Evolutionary conservation across 2,888 invertebrate species (phyloP).

Genomic region (Eudasyphora cyanicolor): DNA sequence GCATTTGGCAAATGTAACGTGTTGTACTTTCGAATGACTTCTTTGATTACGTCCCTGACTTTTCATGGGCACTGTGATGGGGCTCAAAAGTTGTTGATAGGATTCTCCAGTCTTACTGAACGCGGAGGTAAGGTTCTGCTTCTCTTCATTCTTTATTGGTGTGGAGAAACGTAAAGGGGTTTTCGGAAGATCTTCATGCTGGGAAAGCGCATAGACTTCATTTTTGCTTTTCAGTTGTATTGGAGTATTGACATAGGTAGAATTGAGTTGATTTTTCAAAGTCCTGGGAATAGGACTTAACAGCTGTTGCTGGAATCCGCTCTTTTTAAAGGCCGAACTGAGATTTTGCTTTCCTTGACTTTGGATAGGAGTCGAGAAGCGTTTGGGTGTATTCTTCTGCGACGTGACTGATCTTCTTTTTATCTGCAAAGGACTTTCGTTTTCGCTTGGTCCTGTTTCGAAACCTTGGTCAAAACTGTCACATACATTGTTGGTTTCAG

Average conservation of each 20-base stretch:
- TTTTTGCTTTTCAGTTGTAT: slow-evolving; percentile 11
- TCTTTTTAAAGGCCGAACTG: too few relatives aligned
- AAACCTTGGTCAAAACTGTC: slow-evolving; percentile 77
- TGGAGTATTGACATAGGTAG: not conserved
- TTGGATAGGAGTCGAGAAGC: not conserved
- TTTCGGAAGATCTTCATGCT: not conserved
- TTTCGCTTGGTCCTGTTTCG: slow-evolving; percentile 76
- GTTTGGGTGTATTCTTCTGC: not conserved
- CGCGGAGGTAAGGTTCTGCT: slow-evolving; percentile 57
- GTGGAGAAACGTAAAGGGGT: slow-evolving; percentile 32
- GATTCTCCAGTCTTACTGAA: too few relatives aligned
- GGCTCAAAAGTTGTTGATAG: too few relatives aligned
- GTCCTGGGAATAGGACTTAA: too few relatives aligned
- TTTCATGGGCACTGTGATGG: too few relatives aligned
- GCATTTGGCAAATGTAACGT: too few relatives aligned
- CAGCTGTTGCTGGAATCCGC: too few relatives aligned
- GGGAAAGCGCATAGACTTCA: not conserved
- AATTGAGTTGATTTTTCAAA: too few relatives aligned
- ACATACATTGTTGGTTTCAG: slow-evolving; percentile 29
- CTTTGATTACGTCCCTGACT: too few relatives aligned
- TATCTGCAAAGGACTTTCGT: slow-evolving; percentile 74
- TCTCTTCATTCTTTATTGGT: slow-evolving; percentile 20
- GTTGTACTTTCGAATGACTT: too few relatives aligned
- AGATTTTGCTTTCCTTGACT: too few relatives aligned
- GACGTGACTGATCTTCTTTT: slow-evolving; percentile 60